These are phyloP conservation scores for Falcaria lacertinaria DNA, from an alignment of 2,888 invertebrate species.

Conservation along the genomic window DNA sequence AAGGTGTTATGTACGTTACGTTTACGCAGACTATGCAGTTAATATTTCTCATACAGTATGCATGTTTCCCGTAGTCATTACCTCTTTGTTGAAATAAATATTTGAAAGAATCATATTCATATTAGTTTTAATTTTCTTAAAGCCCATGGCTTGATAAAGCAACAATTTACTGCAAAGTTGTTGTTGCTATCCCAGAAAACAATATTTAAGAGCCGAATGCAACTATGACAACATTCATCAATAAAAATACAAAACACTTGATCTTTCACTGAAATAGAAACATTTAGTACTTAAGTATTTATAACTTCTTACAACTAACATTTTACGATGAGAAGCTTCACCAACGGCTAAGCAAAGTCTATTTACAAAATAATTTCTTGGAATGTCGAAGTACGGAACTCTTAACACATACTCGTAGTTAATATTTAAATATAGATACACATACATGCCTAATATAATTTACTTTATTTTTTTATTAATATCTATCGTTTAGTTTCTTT, in stretches of 20 bases:
- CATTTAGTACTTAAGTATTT: slow-evolving; percentile 6
- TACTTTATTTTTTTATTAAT: slow-evolving; percentile 7
- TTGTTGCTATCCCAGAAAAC: background rate
- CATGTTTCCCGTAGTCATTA: too few species aligned
- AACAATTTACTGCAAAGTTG: background rate
- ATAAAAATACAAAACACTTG: slow-evolving; percentile 4
- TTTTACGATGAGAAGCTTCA: slow-evolving; percentile 23
- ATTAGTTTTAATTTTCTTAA: too few species aligned
- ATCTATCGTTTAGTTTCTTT: too few species aligned
- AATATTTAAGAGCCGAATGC: background rate
- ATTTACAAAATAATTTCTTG: slow-evolving; percentile 48
- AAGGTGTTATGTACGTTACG: too few species aligned
- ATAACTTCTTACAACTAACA: slow-evolving; percentile 14
- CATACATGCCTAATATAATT: too few species aligned
- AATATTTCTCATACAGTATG: too few species aligned
- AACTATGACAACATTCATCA: slow-evolving; percentile 1
- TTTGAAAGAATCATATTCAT: too few species aligned
- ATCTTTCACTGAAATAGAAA: background rate
- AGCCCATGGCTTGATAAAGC: too few species aligned
- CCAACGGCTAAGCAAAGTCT: slow-evolving; percentile 48
- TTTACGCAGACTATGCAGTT: too few species aligned
- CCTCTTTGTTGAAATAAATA: too few species aligned
- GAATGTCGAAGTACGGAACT: slow-evolving; percentile 64
- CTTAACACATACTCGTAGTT: slow-evolving; percentile 14
- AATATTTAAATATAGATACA: too few species aligned